phyloP scores from a whole-genome alignment of 2,113 vertebrate species.

The Triplophysa tibetana region DNA sequence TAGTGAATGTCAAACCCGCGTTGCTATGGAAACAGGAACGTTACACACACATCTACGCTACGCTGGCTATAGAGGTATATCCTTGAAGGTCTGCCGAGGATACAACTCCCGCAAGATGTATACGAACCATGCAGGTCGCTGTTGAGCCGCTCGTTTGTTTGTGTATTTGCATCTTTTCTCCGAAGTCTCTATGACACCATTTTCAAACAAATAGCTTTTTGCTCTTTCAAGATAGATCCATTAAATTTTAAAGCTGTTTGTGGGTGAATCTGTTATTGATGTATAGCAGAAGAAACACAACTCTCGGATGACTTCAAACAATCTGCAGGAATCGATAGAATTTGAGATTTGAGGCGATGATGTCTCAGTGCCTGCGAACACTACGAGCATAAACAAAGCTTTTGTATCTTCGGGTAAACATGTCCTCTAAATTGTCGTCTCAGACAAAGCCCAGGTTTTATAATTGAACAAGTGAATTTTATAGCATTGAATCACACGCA shows the following conservation, averaged over 20 bases:
- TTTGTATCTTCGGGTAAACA: constrained; percentile 4
- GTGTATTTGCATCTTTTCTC: constrained; percentile 12
- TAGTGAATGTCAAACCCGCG: constrained; percentile 38
- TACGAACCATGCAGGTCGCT: background rate
- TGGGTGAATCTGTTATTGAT: constrained; percentile 34
- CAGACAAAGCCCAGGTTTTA: background rate
- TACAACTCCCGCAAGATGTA: background rate
- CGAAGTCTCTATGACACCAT: background rate
- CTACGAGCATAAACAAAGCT: constrained; percentile 14
- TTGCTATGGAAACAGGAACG: constrained; percentile 52
- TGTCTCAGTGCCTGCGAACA: constrained; percentile 15
- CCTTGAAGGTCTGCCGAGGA: constrained; percentile 34
- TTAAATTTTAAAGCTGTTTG: constrained; percentile 30
- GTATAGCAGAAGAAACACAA: constrained; percentile 24
- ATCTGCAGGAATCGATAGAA: constrained; percentile 29
- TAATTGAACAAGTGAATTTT: constrained; percentile 9
- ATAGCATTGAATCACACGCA: constrained; percentile 7
- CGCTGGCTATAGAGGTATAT: constrained; percentile 41
- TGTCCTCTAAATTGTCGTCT: constrained; percentile 17
- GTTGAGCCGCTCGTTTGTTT: background rate
- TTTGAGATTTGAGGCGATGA: constrained; percentile 23
- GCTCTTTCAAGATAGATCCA: constrained; percentile 14
- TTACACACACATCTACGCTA: constrained; percentile 37
- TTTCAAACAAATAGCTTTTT: constrained; percentile 12
- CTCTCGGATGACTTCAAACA: constrained; percentile 28